A percentile compares a stretch with the other conserved stretches of the same genome.
Evolutionary conservation across 2,113 vertebrate genomes (phyloP).

Genomic region (Sinocyclocheilus maitianheensis): DNA sequence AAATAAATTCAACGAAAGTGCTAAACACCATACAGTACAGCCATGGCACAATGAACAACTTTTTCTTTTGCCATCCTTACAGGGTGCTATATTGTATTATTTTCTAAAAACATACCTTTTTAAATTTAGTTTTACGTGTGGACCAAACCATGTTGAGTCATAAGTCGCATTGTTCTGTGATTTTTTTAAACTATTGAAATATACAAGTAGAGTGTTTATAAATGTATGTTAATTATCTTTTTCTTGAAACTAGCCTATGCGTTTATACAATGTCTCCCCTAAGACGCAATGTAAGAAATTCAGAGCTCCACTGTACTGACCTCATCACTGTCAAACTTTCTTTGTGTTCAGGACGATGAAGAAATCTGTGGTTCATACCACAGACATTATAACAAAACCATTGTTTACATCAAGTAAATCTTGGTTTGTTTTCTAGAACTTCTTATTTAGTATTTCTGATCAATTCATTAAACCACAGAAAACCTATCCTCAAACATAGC

Average conservation of each 20-base stretch:
- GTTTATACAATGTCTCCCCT: conserved; percentile 59
- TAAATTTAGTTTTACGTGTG: conserved; percentile 63
- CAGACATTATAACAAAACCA: background rate
- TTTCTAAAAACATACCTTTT: conserved; percentile 59
- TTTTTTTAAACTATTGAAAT: conserved; percentile 59
- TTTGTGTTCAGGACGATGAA: background rate
- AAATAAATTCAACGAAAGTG: background rate
- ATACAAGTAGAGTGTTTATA: conserved; percentile 65
- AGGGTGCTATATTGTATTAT: conserved; percentile 71
- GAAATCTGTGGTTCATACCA: background rate
- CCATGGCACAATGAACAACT: conserved; percentile 53
- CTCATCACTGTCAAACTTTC: background rate
- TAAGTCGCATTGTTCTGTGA: conserved; percentile 51
- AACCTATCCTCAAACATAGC: background rate
- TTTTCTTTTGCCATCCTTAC: conserved; percentile 52
- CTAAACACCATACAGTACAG: conserved; percentile 7
- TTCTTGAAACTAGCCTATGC: conserved; percentile 58
- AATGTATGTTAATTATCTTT: conserved; percentile 65
- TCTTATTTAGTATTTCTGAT: conserved; percentile 4
- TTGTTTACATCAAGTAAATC: conserved; percentile 3
- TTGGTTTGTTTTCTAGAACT: conserved; percentile 1
- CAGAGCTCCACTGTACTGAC: conserved; percentile 5
- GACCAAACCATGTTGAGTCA: conserved; percentile 66
- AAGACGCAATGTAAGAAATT: conserved; percentile 14
- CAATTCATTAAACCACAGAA: conserved; percentile 7